Evolutionary conservation across 2,888 invertebrate genomes (phyloP), one percentile per base, ranked within the genome.

Genomic region (Limenitis camilla): DNA sequence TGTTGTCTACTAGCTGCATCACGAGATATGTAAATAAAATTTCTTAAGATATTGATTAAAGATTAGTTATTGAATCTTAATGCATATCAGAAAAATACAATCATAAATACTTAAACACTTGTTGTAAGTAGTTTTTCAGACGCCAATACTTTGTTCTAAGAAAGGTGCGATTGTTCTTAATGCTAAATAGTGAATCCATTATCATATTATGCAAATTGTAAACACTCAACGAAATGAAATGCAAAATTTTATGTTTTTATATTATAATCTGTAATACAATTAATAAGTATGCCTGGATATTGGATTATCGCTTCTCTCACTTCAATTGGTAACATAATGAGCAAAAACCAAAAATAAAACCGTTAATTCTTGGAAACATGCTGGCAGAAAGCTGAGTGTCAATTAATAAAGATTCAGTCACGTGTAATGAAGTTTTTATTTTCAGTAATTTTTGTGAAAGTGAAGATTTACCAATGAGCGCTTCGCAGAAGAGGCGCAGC

Each of bases 401-500:
- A 46, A 42, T 46, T 46, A 46, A 41, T 40, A 41, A 48, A 45
- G 35, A 47, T 10, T 46, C 39, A n/a, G 28, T 28, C 29, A 52
- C 49, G 43, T 36, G 32, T 39, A 36, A 32, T 39, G 38, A 45
- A 49, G 46, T 46, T 46, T 45, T 36, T 7, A 10, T 44, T 53
- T 45, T 9, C 40, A 30, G 49, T 47, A 31, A 11, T 35, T 45
- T 33, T 50, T 44, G 42, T 39, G 45, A 45, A 51, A 45, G 51
- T 50, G 29, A 31, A 43, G 9, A 53, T 49, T 91, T 86, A 90
- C 94, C 94, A 52, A 92, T 91, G 68, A 93, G 93, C 41, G 93
- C 93, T 79, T 94, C 94, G 77, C 94, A 94, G 82, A 92, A 94
- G 44, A 94, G 83, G 49, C 93, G 86, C 32, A 91, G 84, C n/a